These are phyloP conservation scores for Thalassaphorura encarpata DNA, from an alignment of 1,140 invertebrate species.

Conservation along the genomic window DNA sequence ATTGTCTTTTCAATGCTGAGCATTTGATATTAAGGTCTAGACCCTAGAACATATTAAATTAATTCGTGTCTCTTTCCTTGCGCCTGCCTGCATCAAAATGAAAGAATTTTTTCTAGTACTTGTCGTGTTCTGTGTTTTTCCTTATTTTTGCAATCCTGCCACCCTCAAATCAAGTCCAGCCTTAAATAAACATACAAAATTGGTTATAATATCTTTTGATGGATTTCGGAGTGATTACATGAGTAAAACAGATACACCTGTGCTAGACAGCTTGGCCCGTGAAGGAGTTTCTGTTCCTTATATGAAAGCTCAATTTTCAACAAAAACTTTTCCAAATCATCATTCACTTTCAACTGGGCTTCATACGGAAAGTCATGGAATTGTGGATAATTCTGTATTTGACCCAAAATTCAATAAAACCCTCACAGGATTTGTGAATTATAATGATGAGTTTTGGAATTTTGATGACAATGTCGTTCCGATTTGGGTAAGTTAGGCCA, in stretches of 20 bases:
- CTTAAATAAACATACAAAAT: constrained; percentile 39
- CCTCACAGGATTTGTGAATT: constrained; percentile 39
- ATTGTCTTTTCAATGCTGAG: too few relatives aligned
- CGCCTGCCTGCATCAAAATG: too few relatives aligned
- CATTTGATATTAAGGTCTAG: too few relatives aligned
- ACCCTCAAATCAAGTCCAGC: too few relatives aligned
- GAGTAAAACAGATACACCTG: constrained; percentile 44
- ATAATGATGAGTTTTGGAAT: constrained; percentile 41
- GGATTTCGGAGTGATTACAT: constrained; percentile 61
- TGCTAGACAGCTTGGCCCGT: constrained; percentile 44
- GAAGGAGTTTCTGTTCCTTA: constrained; percentile 50
- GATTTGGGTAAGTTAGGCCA: constrained; percentile 48
- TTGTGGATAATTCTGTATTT: constrained; percentile 55
- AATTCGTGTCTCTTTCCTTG: too few relatives aligned
- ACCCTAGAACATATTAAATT: too few relatives aligned
- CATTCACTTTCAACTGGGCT: constrained; percentile 67
- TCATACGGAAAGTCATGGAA: constrained; percentile 63
- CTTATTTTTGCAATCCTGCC: too few relatives aligned
- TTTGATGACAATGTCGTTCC: constrained; percentile 45
- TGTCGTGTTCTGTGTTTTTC: too few relatives aligned
- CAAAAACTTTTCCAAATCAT: constrained; percentile 72
- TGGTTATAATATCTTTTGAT: constrained; percentile 57
- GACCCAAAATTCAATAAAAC: constrained; percentile 43
- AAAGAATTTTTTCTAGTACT: too few relatives aligned
- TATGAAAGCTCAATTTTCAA: constrained; percentile 57